Base-by-base conservation (phyloP, 2,888 invertebrate species). In the Coenonympha glycerion region DNA sequence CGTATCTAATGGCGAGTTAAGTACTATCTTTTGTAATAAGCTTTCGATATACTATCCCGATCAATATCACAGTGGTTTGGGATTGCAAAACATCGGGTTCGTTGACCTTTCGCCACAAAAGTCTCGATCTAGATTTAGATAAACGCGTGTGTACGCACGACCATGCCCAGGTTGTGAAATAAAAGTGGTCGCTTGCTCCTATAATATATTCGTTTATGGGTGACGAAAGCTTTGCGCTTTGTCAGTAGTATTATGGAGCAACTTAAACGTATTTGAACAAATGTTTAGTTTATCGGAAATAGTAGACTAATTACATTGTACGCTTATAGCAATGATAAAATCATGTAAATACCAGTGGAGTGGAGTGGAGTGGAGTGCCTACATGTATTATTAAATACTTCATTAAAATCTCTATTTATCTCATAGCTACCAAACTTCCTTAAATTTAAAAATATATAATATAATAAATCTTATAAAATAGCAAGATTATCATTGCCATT, bases 121-220 rank as follows among this genome's bases (percentile, higher is more conserved):
- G 77, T 81, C 72, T 74, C 70, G 79, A 76, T 80, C 81, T 81
- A 82, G 83, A 83, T 84, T 69, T 59, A 71, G 79, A 81, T 80
- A 76, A 71, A 71, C 66, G 66, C 66, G 65, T 70, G 61, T 70
- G 69, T 53, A 58, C 60, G 59, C 55, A 55, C 61, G 59, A 57
- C 58, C 62, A 59, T 62, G 52, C 59, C 63, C 59, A 57, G 39
- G 47, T 64, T 63, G 56, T 59, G 56, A 58, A 59, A 64, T 49
- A 34, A 24, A 53, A 49, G 48, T 53, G 53, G 34, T 44, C 34
- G 36, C 49, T 46, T 49, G 42, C 48, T 49, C 22, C 49, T 55
- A 50, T 53, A 53, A 55, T 49, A 53, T 28, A 28, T n/a, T n/a
- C n/a, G n/a, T n/a, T n/a, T n/a, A n/a, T n/a, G 21, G 2, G 28